These are phyloP conservation scores for Decapterus maruadsi DNA, from an alignment of 2,797 vertebrate species.

Conservation along the genomic window DNA sequence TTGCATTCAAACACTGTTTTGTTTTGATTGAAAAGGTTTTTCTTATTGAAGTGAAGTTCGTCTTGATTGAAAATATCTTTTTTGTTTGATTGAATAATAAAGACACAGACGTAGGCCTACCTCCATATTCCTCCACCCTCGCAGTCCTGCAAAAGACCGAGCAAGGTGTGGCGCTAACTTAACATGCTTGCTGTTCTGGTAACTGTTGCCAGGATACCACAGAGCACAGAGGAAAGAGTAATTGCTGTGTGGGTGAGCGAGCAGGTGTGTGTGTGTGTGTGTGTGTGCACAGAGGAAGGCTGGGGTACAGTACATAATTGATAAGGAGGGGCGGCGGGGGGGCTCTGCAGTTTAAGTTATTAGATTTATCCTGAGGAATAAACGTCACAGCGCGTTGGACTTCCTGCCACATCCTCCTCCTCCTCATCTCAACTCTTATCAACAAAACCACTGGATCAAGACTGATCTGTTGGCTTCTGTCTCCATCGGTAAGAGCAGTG, in stretches of 20 bases:
- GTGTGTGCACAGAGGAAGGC: slow-evolving; percentile 42
- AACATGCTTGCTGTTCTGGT: slow-evolving; percentile 54
- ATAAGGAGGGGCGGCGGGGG: slow-evolving; percentile 38
- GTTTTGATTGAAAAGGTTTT: too few species aligned
- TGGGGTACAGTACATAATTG: slow-evolving; percentile 75
- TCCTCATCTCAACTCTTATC: not conserved
- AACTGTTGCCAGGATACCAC: slow-evolving; percentile 82
- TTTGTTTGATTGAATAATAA: too few species aligned
- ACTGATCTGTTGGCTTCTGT: not conserved
- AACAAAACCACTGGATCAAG: not conserved
- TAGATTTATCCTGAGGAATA: slow-evolving; percentile 32
- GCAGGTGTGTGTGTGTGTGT: slow-evolving; percentile 61
- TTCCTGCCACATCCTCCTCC: not conserved
- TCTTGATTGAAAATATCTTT: too few species aligned
- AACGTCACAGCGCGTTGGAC: slow-evolving; percentile 18
- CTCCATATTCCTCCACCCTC: slow-evolving; percentile 16
- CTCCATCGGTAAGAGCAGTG: not conserved
- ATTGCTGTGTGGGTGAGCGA: slow-evolving; percentile 63
- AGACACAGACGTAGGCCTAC: too few species aligned
- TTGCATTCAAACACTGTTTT: too few species aligned
- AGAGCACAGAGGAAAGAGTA: slow-evolving; percentile 51
- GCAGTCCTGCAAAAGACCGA: slow-evolving; percentile 41
- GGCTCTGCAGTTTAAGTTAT: slow-evolving; percentile 15
- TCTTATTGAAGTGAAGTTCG: too few species aligned
- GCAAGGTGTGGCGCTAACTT: slow-evolving; percentile 58